These are phyloP conservation scores for Anguilla japonica DNA, from an alignment of 2,113 vertebrate genomes.

Conservation along the genomic window DNA sequence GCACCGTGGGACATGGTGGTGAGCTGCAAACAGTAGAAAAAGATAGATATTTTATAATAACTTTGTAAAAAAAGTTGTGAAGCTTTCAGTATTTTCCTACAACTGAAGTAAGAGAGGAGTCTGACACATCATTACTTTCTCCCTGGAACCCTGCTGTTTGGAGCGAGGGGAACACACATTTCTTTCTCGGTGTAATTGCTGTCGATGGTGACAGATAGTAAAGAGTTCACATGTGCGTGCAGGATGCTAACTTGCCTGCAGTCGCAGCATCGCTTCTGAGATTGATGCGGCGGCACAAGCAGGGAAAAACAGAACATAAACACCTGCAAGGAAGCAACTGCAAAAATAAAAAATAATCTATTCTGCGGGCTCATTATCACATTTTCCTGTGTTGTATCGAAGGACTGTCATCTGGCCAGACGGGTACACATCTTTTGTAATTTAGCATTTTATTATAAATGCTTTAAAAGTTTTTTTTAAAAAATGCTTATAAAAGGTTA, in stretches of 20 bases:
- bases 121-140: constrained; percentile 26
- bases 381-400: constrained; percentile 40
- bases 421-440: constrained; percentile 5
- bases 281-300: not conserved
- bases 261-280: not conserved
- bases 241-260: not conserved
- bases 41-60: not conserved
- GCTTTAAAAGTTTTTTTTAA: not conserved
- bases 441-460: not conserved
- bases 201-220: constrained; percentile 12
- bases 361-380: constrained; percentile 27
- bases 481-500: not conserved
- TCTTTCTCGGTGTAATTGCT: constrained; percentile 11
- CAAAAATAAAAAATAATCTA: constrained; percentile 46
- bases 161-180: not conserved
- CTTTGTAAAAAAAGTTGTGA: not conserved
- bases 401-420: constrained; percentile 36
- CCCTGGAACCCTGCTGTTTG: not conserved
- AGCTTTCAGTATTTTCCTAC: constrained; percentile 4
- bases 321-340: constrained; percentile 29
- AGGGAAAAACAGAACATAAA: not conserved
- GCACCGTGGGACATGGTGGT: constrained; percentile 45
- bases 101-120: not conserved
- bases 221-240: constrained; percentile 3
- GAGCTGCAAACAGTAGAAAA: not conserved